Evolutionary conservation across 2,888 invertebrate genomes (phyloP), one percentile per base, ranked within the genome.

Genomic region (Hydropsyche betteni): DNA sequence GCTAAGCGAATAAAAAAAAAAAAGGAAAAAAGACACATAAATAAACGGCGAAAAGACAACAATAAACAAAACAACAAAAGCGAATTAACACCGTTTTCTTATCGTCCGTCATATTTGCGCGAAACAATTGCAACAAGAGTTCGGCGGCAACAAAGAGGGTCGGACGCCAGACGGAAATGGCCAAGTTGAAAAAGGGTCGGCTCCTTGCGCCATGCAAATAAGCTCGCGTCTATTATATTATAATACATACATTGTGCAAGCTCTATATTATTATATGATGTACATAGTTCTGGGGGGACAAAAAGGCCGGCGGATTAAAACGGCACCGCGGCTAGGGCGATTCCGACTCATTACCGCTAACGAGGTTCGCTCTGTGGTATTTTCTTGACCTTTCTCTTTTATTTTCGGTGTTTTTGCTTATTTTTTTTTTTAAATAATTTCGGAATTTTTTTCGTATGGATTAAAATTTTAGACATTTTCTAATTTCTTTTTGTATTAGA

Each of bases 291-390:
- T n/a, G 16, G 38, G 50, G 50, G 44, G 51, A 53, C 14, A 33
- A 16, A 53, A 70, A 70, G 33, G 33, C 70, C 53, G 16, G 70
- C 70, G 51, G 53, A 70, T 70, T 70, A 70, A 53, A 53, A 53
- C 70, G 70, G 34, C 70, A 52, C 70, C 70, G 50, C 44, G 24
- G 24, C 24, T 24, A 50, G 50, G 69, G 69, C 51, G 53, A 70
- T 70, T 70, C 70, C 34, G 53, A 34, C 34, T 70, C 70, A 36
- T 70, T 70, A 24, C 51, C 33, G 14, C 70, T 70, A 53, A 70
- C 53, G 53, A 16, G 33, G 53, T 53, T 36, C 16, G 70, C 24
- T 12, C n/a, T 10, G 10, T 44, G 44, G 44, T 44, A 2, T 24
- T 24, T 24, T 24, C 24, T 24, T 24, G 24, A 24, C 24, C 24